These are phyloP conservation scores for Nemotelus pantherinus DNA, from an alignment of 2,888 invertebrate genomes.

Conservation along the genomic window DNA sequence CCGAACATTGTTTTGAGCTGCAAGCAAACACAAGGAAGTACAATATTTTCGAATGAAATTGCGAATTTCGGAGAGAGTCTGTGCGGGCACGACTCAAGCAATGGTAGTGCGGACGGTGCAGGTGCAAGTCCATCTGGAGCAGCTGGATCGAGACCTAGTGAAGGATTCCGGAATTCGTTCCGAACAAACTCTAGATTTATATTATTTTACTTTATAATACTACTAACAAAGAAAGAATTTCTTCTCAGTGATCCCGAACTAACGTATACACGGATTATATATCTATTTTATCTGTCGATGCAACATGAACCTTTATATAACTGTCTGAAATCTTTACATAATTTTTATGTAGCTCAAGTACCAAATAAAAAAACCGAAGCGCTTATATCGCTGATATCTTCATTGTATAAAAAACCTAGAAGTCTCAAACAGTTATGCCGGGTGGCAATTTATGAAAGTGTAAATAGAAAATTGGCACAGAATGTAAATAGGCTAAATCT, in stretches of 20 bases:
- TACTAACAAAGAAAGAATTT: conserved; percentile 74
- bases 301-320: conserved; percentile 74
- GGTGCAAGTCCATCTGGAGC: conserved; percentile 48
- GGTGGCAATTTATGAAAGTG: conserved; percentile 74
- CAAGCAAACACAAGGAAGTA: conserved; percentile 62
- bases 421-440: conserved; percentile 78
- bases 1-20: conserved; percentile 72
- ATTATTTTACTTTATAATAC: conserved; percentile 76
- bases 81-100: conserved; percentile 46
- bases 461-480: conserved; percentile 72
- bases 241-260: conserved; percentile 71
- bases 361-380: conserved; percentile 72
- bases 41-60: conserved; percentile 64
- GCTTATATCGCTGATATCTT: conserved; percentile 71
- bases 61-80: conserved; percentile 62
- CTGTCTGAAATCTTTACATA: conserved; percentile 74
- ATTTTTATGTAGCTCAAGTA: conserved; percentile 71
- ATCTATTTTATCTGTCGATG: conserved; percentile 74
- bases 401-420: conserved; percentile 73
- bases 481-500: conserved; percentile 74
- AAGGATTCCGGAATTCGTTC: conserved; percentile 64
- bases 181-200: conserved; percentile 68
- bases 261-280: conserved; percentile 73
- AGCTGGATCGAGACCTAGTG: conserved; percentile 53
- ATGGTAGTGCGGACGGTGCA: conserved; percentile 45